Conservation (phyloP, 2,113 vertebrate genomes). For the Cercopithecus mona region DNA sequence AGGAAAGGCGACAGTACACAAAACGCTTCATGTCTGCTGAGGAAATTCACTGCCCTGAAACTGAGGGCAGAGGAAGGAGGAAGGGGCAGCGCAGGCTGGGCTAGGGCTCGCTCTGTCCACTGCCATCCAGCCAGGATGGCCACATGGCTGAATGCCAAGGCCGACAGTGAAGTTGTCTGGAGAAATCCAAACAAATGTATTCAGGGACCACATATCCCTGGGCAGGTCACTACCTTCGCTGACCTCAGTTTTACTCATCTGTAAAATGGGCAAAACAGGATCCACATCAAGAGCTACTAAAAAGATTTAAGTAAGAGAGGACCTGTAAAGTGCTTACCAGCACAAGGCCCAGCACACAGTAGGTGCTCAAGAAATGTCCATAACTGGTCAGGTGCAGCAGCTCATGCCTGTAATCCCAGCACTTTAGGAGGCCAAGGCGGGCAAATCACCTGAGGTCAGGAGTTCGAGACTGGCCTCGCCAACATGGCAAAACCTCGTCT, state of each 20-base stretch:
- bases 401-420: too few relatives aligned
- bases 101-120: background rate
- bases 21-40: background rate
- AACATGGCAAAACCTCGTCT: too few relatives aligned
- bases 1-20: background rate
- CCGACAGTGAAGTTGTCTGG: background rate
- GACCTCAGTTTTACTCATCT: background rate
- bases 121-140: background rate
- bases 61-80: conserved; percentile 12
- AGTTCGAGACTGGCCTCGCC: too few relatives aligned
- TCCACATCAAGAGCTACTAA: fast-evolving
- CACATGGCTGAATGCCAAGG: fast-evolving
- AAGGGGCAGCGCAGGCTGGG: background rate
- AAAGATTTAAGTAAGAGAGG: background rate
- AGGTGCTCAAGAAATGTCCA: background rate
- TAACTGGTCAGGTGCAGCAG: background rate
- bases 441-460: too few relatives aligned
- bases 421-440: too few relatives aligned
- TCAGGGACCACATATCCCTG: background rate
- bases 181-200: background rate
- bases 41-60: background rate
- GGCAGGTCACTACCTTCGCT: background rate
- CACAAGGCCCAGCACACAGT: background rate
- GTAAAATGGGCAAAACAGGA: background rate
- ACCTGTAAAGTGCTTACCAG: background rate